Conservation (phyloP, 2,888 invertebrate species). For the Erebia epiphron region DNA sequence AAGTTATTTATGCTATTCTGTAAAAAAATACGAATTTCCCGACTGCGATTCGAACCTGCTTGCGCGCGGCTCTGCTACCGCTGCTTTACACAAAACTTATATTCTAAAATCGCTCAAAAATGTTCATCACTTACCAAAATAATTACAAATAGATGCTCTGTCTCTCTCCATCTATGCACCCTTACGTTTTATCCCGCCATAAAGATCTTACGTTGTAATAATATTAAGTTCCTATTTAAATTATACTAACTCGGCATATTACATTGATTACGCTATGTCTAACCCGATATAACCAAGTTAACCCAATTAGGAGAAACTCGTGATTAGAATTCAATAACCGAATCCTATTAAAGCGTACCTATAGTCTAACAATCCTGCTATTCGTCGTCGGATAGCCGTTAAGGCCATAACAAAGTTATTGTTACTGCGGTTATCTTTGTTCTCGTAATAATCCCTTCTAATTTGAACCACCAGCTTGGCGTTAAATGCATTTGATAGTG, state of each 20-base stretch:
- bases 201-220: neutral
- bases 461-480: conserved; percentile 1
- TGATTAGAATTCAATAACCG: conserved; percentile 34
- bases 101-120: no score
- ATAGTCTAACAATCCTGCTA: conserved; percentile 20
- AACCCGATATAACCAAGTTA: conserved; percentile 21
- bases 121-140: no score
- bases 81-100: no score
- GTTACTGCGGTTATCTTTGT: conserved; percentile 15
- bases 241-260: conserved; percentile 10
- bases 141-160: no score
- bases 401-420: conserved; percentile 11
- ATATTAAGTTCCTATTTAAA: neutral
- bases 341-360: conserved; percentile 30
- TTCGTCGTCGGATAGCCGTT: conserved; percentile 24
- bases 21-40: no score
- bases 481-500: neutral
- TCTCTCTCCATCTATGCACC: no score
- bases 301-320: conserved; percentile 28
- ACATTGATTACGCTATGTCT: conserved; percentile 21
- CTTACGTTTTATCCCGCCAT: no score
- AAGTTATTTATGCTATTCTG: no score
- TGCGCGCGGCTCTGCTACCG: no score
- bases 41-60: no score
- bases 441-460: neutral